phyloP scores from a whole-genome alignment of 2,797 vertebrate species.

The Mus spretus region DNA sequence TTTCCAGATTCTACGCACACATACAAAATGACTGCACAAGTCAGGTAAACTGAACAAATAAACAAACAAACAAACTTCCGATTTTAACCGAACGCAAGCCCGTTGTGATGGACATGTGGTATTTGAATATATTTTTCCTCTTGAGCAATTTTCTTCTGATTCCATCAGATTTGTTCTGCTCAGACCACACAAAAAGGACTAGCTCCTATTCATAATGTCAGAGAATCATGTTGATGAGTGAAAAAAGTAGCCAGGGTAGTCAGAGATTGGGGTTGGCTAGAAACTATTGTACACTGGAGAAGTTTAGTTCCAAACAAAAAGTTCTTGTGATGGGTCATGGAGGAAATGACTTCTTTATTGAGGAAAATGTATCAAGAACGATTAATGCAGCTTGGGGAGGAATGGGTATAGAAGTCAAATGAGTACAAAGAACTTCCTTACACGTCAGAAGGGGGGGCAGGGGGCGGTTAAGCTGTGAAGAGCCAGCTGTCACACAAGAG shows the following conservation, averaged over 20 bases:
- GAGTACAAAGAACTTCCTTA: background rate
- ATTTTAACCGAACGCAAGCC: constrained; percentile 42
- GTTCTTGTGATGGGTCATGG: background rate
- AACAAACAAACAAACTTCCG: background rate
- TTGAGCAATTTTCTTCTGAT: background rate
- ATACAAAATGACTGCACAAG: constrained; percentile 9
- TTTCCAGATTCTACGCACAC: background rate
- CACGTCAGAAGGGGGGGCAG: background rate
- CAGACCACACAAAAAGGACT: background rate
- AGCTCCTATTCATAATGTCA: background rate
- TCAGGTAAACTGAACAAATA: background rate
- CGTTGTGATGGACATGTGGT: background rate
- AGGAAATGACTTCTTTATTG: background rate
- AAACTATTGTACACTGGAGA: background rate
- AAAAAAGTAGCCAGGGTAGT: background rate
- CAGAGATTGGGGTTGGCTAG: background rate
- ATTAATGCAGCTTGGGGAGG: background rate
- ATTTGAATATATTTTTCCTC: background rate
- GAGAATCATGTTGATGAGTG: constrained; percentile 19
- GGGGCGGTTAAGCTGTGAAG: background rate
- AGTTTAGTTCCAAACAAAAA: constrained; percentile 5
- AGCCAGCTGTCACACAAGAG: background rate
- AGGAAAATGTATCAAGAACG: background rate
- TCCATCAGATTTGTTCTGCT: background rate
- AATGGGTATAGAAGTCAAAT: background rate